These are phyloP conservation scores for Dendrolimus houi DNA, from an alignment of 2,888 invertebrate species.

Conservation along the genomic window DNA sequence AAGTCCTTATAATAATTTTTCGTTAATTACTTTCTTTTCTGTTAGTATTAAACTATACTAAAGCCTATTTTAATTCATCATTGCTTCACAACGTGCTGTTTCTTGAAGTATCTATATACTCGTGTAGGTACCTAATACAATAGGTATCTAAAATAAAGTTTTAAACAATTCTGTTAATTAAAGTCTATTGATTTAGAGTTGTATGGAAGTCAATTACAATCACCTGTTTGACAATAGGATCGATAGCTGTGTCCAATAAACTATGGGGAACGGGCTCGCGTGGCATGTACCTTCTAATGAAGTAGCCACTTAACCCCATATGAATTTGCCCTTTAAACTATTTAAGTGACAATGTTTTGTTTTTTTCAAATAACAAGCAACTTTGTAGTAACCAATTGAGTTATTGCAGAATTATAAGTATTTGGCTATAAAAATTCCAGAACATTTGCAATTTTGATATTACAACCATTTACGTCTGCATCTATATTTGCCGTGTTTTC, in stretches of 20 bases:
- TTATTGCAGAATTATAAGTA: constrained; percentile 2
- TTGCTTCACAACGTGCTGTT: too few relatives aligned
- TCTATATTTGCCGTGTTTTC: background rate
- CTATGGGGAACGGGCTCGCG: constrained; percentile 29
- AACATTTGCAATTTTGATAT: background rate
- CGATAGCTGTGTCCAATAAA: constrained; percentile 38
- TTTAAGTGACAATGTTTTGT: background rate
- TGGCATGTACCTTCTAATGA: constrained; percentile 53
- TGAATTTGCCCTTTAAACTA: background rate
- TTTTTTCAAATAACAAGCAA: background rate
- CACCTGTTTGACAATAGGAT: constrained; percentile 49
- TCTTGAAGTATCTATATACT: too few relatives aligned
- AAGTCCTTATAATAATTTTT: too few relatives aligned
- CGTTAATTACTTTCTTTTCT: too few relatives aligned
- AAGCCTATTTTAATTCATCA: too few relatives aligned
- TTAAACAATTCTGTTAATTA: background rate
- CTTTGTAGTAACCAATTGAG: constrained; percentile 1
- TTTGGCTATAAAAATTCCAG: background rate
- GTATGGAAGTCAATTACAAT: constrained; percentile 47
- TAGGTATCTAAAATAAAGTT: background rate
- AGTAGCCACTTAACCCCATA: constrained; percentile 25
- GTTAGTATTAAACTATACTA: too few relatives aligned
- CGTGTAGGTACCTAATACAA: too few relatives aligned
- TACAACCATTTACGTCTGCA: background rate
- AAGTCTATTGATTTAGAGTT: background rate